Conservation (phyloP, 2,888 invertebrate species). For the Taenaris catops region DNA sequence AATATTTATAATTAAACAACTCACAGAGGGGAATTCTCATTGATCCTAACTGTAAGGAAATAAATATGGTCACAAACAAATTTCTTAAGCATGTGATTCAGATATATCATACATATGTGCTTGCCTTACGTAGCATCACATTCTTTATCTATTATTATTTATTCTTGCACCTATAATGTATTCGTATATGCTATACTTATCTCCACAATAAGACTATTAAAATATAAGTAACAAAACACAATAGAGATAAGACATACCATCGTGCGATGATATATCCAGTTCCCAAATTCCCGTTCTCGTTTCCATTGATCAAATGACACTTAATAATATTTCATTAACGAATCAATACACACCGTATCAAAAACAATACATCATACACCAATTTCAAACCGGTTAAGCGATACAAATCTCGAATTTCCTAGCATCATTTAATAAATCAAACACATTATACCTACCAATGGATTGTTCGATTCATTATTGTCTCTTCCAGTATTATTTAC, state of each 20-base stretch:
- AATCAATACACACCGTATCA: slow-evolving; percentile 23
- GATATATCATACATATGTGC: no score
- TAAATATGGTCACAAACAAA: no score
- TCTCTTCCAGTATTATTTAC: slow-evolving; percentile 68
- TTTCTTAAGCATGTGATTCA: no score
- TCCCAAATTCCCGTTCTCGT: slow-evolving; percentile 5
- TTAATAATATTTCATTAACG: slow-evolving; percentile 19
- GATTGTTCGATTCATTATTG: slow-evolving; percentile 69
- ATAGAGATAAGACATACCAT: slow-evolving; percentile 1
- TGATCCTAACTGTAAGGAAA: no score
- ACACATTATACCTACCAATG: slow-evolving; percentile 56
- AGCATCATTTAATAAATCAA: slow-evolving; percentile 67
- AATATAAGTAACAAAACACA: slow-evolving; percentile 1
- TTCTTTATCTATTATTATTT: no score
- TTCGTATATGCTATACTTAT: no score
- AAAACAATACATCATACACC: slow-evolving; percentile 29
- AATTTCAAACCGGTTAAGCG: slow-evolving; percentile 23
- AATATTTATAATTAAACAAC: no score
- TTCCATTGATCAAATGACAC: slow-evolving; percentile 15
- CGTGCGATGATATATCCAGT: slow-evolving; percentile 8
- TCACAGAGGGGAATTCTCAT: no score
- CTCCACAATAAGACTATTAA: no score
- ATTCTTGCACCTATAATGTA: no score
- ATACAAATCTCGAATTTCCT: slow-evolving; percentile 32
- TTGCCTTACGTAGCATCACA: no score